Percentiles rank a stretch among this genome's conserved stretches.
Evolutionary conservation across 2,113 vertebrate species (phyloP).

Genomic region (Nibea coibor): DNA sequence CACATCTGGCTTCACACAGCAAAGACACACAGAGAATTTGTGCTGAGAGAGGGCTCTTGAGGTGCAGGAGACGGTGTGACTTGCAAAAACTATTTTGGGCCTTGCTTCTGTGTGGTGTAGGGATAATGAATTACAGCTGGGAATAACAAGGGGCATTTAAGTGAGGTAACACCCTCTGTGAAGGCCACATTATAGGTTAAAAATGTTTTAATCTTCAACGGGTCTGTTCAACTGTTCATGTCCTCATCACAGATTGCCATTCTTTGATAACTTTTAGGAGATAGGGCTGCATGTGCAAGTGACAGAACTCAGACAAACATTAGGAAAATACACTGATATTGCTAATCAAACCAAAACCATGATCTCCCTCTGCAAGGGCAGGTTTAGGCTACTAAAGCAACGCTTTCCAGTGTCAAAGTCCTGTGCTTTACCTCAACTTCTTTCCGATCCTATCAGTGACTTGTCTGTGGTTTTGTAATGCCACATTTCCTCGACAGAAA

Average conservation of each 20-base stretch:
- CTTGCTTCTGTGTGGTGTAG: neutral
- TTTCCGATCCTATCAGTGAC: neutral
- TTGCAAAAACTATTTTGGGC: neutral
- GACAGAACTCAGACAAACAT: too few relatives aligned
- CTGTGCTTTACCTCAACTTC: neutral
- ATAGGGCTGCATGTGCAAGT: too few relatives aligned
- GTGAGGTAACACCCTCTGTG: neutral
- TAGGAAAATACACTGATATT: too few relatives aligned
- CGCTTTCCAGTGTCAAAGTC: neutral
- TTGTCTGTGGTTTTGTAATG: neutral
- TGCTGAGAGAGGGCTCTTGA: neutral
- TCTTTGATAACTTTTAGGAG: too few relatives aligned
- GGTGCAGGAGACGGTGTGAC: slow-evolving; percentile 19
- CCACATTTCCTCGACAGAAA: neutral
- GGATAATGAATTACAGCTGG: slow-evolving; percentile 29
- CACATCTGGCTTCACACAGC: slow-evolving; percentile 36
- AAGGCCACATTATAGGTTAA: neutral
- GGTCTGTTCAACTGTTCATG: neutral
- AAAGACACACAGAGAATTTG: slow-evolving; percentile 15
- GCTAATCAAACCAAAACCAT: neutral
- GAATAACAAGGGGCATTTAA: neutral
- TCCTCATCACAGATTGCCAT: neutral
- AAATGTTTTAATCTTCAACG: neutral
- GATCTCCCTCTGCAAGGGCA: neutral
- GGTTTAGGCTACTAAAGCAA: neutral